Percentiles rank a stretch among this genome's conserved stretches.
Conservation (phyloP, 2,113 vertebrate species). For the Sylvietta virens region DNA sequence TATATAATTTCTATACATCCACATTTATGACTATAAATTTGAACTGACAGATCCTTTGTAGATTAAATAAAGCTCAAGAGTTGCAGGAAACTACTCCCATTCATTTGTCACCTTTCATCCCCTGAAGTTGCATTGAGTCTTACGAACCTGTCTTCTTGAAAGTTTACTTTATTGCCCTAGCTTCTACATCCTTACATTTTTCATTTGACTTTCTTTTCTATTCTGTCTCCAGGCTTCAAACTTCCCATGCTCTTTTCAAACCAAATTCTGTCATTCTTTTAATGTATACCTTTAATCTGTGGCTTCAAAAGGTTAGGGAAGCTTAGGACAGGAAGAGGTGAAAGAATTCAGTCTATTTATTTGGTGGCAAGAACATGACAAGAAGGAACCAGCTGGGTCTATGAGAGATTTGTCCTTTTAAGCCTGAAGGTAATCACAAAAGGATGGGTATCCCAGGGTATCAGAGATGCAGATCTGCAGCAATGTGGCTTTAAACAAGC, state of each 20-base stretch:
- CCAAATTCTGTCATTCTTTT: background rate
- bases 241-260: background rate
- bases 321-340: background rate
- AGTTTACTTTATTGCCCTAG: background rate
- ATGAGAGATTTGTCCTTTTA: background rate
- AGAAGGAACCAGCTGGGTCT: background rate
- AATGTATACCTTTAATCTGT: background rate
- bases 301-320: background rate
- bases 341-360: background rate
- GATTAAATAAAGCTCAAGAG: background rate
- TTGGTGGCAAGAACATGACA: background rate
- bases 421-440: background rate
- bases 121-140: background rate
- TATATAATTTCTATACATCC: background rate
- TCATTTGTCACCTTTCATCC: background rate
- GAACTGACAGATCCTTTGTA: background rate
- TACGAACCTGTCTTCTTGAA: background rate
- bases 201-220: background rate
- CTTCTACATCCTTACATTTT: background rate
- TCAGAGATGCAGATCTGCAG: background rate
- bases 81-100: background rate
- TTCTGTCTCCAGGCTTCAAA: background rate
- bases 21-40: slow-evolving; percentile 5
- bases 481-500: background rate
- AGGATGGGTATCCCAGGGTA: background rate